A percentile compares a stretch with the other conserved stretches of the same genome.
Evolutionary conservation across 2,113 vertebrate species (phyloP).

Genomic region (Uria lomvia): DNA sequence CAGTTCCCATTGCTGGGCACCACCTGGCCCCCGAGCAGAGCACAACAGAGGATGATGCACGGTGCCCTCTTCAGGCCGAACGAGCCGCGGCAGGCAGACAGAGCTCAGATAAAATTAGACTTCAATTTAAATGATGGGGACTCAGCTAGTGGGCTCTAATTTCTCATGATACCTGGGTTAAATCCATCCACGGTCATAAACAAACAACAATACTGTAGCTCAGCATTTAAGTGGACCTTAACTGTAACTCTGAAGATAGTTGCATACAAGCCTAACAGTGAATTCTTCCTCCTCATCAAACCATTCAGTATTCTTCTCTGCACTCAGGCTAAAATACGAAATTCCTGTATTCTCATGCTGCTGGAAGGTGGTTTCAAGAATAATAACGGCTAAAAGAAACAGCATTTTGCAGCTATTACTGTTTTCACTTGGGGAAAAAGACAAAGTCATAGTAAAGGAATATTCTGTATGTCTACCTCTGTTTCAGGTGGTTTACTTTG

Average conservation of each 20-base stretch:
- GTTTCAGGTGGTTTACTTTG: neutral
- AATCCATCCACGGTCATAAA: neutral
- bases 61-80: neutral
- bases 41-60: neutral
- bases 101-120: neutral
- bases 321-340: neutral
- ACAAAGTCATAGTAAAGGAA: neutral
- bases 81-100: neutral
- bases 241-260: neutral
- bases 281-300: neutral
- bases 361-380: neutral
- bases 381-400: neutral
- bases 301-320: neutral
- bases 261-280: rapidly evolving
- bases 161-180: neutral
- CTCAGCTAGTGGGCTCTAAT: neutral
- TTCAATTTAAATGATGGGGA: neutral
- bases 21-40: neutral
- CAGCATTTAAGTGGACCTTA: neutral
- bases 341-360: neutral
- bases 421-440: neutral
- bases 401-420: neutral
- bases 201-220: neutral
- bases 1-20: neutral
- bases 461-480: rapidly evolving